phyloP scores from a whole-genome alignment of 35 echinoderm and acorn worm genomes.

The Lytechinus pictus region DNA sequence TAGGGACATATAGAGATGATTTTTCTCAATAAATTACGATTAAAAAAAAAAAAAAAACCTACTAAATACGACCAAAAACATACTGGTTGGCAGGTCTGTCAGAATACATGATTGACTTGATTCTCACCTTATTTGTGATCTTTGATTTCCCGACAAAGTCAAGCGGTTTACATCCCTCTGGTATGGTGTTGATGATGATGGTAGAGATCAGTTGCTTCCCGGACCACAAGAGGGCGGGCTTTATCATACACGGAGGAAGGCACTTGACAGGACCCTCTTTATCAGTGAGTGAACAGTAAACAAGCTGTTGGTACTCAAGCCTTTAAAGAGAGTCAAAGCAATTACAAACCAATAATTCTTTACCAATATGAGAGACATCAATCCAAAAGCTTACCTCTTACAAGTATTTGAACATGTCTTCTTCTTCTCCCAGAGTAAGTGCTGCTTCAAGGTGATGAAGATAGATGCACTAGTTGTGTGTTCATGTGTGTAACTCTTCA shows the following conservation, averaged over 20 bases:
- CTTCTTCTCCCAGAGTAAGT: too few species aligned
- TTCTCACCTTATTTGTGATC: constrained; percentile 85
- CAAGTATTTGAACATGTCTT: too few species aligned
- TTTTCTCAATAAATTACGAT: too few species aligned
- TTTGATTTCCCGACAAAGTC: constrained; percentile 92
- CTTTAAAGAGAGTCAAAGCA: constrained; percentile 45
- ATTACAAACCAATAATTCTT: background rate
- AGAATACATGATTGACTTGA: too few species aligned
- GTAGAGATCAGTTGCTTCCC: constrained; percentile 98
- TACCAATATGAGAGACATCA: background rate
- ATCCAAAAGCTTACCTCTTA: background rate
- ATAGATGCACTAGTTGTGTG: too few species aligned
- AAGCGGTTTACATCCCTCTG: constrained; percentile 67
- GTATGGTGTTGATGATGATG: constrained; percentile 85
- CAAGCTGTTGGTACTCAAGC: constrained; percentile 88
- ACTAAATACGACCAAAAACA: too few species aligned
- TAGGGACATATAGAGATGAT: too few species aligned
- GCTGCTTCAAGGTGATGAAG: too few species aligned
- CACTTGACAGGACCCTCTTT: constrained; percentile 69
- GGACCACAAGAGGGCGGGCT: constrained; percentile 89
- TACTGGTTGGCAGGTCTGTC: too few species aligned
- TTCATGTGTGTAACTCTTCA: too few species aligned
- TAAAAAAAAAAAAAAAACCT: too few species aligned
- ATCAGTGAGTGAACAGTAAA: constrained; percentile 84
- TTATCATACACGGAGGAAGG: constrained; percentile 85